Conservation (phyloP, 1,140 invertebrate species). For the Magallana ariakensis region DNA sequence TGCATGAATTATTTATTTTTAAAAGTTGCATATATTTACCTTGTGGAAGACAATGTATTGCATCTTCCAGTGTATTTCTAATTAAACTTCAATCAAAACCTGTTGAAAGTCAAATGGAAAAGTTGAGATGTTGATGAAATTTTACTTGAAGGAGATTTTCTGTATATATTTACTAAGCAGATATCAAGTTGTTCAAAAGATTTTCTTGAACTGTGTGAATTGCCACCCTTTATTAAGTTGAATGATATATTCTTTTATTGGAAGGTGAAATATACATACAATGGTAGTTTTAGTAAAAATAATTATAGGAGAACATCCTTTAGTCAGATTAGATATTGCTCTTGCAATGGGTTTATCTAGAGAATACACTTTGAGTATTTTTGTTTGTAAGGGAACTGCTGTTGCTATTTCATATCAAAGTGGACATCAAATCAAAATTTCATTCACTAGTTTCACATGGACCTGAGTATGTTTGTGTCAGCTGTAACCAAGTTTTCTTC, state of each 20-base stretch:
- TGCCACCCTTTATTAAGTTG: background rate
- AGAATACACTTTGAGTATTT: background rate
- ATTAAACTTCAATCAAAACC: too few relatives aligned
- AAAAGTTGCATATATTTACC: too few relatives aligned
- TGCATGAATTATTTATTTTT: too few relatives aligned
- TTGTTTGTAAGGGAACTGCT: conserved; percentile 3
- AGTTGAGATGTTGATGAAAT: background rate
- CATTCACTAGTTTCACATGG: background rate
- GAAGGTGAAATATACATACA: background rate
- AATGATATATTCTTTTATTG: background rate
- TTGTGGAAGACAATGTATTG: too few relatives aligned
- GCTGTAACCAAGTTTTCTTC: conserved; percentile 49
- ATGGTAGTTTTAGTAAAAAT: background rate
- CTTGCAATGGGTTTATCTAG: background rate
- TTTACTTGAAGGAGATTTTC: background rate
- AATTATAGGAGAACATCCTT: background rate
- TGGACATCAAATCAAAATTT: background rate
- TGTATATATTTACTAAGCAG: background rate
- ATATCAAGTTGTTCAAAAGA: background rate
- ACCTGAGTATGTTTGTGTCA: conserved; percentile 37
- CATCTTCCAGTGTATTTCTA: too few relatives aligned
- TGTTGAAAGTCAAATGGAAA: too few relatives aligned
- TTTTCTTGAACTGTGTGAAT: background rate
- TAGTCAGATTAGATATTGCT: background rate
- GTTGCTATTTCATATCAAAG: background rate